Conservation (phyloP, 2,888 invertebrate genomes). For the Lasioglossum figueresi region DNA sequence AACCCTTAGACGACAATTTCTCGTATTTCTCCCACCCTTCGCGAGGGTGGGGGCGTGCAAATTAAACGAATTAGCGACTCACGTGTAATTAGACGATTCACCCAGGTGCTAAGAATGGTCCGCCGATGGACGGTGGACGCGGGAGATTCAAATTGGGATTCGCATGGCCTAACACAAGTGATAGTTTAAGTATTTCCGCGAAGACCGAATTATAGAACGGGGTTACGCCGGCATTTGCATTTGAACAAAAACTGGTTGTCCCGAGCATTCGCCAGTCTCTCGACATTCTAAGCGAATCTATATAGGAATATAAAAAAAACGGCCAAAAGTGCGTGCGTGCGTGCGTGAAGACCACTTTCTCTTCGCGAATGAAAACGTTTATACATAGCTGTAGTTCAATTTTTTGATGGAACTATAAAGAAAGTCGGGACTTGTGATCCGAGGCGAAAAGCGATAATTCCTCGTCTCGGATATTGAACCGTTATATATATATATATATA, state of each 20-base stretch:
- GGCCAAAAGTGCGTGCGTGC: conserved; percentile 62
- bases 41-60: background rate
- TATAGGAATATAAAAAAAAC: conserved; percentile 26
- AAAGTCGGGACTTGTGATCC: conserved; percentile 51
- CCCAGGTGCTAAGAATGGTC: conserved; percentile 54
- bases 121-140: conserved; percentile 45
- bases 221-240: background rate
- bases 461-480: conserved; percentile 39
- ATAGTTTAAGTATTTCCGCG: conserved; percentile 64
- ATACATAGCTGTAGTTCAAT: conserved; percentile 71
- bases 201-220: conserved; percentile 7
- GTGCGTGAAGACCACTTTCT: conserved; percentile 48
- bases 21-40: background rate
- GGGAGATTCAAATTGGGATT: conserved; percentile 39
- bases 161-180: conserved; percentile 69
- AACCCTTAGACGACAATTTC: conserved; percentile 5
- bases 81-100: conserved; percentile 20
- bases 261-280: conserved; percentile 25
- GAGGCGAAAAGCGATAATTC: conserved; percentile 43
- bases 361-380: conserved; percentile 65
- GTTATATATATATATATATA: conserved; percentile 30
- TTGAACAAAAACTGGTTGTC: background rate
- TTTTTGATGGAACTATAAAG: conserved; percentile 60
- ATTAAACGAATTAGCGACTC: conserved; percentile 5
- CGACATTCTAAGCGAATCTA: conserved; percentile 51